Base-by-base conservation (phyloP, 2,888 invertebrate genomes). In the Drosophila anomelani region DNA sequence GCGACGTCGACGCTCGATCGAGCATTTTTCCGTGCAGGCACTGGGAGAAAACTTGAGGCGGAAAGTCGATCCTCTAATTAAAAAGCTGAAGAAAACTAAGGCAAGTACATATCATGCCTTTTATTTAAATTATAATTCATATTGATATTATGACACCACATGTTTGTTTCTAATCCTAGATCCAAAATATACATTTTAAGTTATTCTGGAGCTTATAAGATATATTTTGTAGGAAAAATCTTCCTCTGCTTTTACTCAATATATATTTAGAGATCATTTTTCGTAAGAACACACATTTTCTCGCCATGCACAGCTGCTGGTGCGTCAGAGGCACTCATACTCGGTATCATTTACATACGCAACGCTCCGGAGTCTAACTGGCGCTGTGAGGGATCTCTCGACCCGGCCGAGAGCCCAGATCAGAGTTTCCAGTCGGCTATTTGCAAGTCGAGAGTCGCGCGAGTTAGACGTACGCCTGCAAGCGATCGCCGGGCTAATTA, bases 1-100 rank as follows among this genome's bases (percentile, higher is more conserved):
- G 80, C 81, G 72, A 67, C 78, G 76, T 75, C 76, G 80, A 66
- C 82, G 82, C 78, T 78, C 78, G 80, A 85, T 86, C 78, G 77
- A 41, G 55, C 49, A 66, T 68, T 47, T 67, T 53, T 63, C 63
- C 46, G 15, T 2, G 36, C 10, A 17, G 51, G 34, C 64, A 64
- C 51, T 29, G 10, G 4, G 7, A 64, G 20, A 55, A 44, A 61
- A 17, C 13, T 15, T 9, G 1, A 41, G 17, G 10, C 1, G 8
- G 0, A 26, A 0, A 15, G 9, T 1, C 1, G 26, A 17, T 49
- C n/a, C 17, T 32, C 10, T 10, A n/a, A 29, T 3, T 29, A 47
- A 29, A n/a, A 29, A 29, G 5, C n/a, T 47, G 10, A 10, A n/a
- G n/a, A n/a, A 47, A n/a, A 1, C 0, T n/a, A 29, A 10, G 5